Evolutionary conservation across 1,140 invertebrate species (phyloP).

Genomic region (Pantala flavescens): DNA sequence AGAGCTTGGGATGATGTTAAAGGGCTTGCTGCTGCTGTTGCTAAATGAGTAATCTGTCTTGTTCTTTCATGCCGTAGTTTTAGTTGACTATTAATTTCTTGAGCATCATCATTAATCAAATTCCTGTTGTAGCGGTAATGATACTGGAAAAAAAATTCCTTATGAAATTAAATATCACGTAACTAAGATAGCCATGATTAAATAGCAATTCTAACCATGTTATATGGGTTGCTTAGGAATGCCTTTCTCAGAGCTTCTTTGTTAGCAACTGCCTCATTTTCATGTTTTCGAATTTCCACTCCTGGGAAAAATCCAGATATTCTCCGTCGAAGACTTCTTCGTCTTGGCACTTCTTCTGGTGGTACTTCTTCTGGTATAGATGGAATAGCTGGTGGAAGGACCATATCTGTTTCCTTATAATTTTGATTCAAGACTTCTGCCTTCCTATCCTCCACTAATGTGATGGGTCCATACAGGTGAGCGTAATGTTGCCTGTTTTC

Average conservation of each 20-base stretch:
- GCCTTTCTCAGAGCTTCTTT: slow-evolving; percentile 20
- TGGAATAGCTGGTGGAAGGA: background rate
- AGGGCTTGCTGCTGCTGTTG: no score
- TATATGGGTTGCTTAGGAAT: slow-evolving; percentile 23
- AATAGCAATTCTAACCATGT: slow-evolving; percentile 21
- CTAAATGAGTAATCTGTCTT: slow-evolving; percentile 24
- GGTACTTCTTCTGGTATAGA: slow-evolving; percentile 15
- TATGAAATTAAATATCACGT: background rate
- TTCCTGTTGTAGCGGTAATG: slow-evolving; percentile 35
- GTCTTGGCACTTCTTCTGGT: background rate
- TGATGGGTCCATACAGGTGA: slow-evolving; percentile 35
- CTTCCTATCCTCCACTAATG: slow-evolving; percentile 29
- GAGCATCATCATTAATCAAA: slow-evolving; percentile 33
- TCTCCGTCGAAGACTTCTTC: background rate
- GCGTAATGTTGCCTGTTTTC: slow-evolving; percentile 35
- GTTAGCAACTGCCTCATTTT: slow-evolving; percentile 13
- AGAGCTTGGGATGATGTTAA: no score
- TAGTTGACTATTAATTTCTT: slow-evolving; percentile 31
- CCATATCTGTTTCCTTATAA: no score
- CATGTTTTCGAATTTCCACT: slow-evolving; percentile 19
- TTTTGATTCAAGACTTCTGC: no score
- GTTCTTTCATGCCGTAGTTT: slow-evolving; percentile 28
- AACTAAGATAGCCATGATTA: no score
- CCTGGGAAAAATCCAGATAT: slow-evolving; percentile 3
- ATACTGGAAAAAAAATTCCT: slow-evolving; percentile 25